phyloP scores from a whole-genome alignment of 2,888 invertebrate species.

The Lithophane leautieri region DNA sequence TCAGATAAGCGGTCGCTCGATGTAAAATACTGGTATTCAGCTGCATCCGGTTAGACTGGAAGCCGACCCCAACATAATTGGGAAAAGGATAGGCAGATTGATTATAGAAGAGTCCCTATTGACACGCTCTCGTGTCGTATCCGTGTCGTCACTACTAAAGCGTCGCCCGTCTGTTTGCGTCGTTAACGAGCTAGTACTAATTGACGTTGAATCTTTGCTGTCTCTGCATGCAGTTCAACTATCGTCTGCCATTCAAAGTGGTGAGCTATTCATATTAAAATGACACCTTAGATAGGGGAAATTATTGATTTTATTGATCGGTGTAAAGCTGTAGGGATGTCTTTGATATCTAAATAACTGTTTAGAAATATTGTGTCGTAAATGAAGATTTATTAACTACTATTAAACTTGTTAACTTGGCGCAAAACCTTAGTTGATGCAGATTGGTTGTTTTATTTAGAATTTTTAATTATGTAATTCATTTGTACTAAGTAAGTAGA shows the following conservation, averaged over 20 bases:
- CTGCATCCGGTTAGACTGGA: too few species aligned
- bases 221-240: slow-evolving; percentile 45
- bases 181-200: slow-evolving; percentile 60
- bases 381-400: background rate
- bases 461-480: background rate
- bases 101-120: background rate
- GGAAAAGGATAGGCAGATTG: too few species aligned
- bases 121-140: slow-evolving; percentile 26
- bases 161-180: slow-evolving; percentile 38
- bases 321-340: background rate
- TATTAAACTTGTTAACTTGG: background rate
- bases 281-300: background rate
- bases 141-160: slow-evolving; percentile 37
- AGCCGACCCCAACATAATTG: too few species aligned
- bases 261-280: slow-evolving; percentile 32
- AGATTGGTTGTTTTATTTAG: background rate
- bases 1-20: too few species aligned
- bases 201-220: slow-evolving; percentile 56
- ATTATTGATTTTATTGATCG: slow-evolving; percentile 31
- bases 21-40: too few species aligned
- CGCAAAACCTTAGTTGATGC: background rate
- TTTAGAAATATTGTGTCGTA: background rate
- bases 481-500: background rate
- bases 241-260: slow-evolving; percentile 23
- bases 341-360: background rate